Evolutionary conservation across 1,140 invertebrate genomes (phyloP).

Genomic region (Aphidius gifuensis): DNA sequence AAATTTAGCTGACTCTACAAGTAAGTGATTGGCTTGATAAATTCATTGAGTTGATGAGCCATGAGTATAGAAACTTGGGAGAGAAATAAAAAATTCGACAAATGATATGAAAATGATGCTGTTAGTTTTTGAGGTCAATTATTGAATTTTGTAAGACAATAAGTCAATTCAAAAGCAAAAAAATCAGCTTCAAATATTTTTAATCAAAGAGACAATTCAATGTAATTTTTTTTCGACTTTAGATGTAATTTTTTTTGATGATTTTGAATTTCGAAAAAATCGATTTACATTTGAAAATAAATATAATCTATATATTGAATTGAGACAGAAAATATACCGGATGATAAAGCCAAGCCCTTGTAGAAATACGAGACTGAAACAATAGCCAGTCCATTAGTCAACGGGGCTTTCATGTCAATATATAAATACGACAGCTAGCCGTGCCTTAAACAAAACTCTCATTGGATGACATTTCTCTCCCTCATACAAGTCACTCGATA

Average conservation of each 20-base stretch:
- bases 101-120: constrained; percentile 21
- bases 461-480: neutral
- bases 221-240: no score
- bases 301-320: constrained; percentile 26
- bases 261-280: no score
- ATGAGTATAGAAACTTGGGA: neutral
- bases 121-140: constrained; percentile 6
- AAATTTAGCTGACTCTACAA: neutral
- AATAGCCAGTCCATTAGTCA: constrained; percentile 56
- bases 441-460: constrained; percentile 23
- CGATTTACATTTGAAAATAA: neutral
- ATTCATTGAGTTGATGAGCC: constrained; percentile 23
- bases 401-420: constrained; percentile 53
- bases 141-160: no score
- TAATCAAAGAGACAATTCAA: no score
- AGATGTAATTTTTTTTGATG: no score
- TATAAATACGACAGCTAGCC: constrained; percentile 53
- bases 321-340: constrained; percentile 42
- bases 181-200: no score
- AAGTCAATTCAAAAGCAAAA: no score
- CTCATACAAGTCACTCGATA: no score
- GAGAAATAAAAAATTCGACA: constrained; percentile 5
- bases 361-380: constrained; percentile 51
- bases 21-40: constrained; percentile 22
- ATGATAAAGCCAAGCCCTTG: constrained; percentile 38